Evolutionary conservation across 2,113 vertebrate genomes (phyloP), one percentile per base, ranked within the genome.

Genomic region (Genyomyrus donnyi): DNA sequence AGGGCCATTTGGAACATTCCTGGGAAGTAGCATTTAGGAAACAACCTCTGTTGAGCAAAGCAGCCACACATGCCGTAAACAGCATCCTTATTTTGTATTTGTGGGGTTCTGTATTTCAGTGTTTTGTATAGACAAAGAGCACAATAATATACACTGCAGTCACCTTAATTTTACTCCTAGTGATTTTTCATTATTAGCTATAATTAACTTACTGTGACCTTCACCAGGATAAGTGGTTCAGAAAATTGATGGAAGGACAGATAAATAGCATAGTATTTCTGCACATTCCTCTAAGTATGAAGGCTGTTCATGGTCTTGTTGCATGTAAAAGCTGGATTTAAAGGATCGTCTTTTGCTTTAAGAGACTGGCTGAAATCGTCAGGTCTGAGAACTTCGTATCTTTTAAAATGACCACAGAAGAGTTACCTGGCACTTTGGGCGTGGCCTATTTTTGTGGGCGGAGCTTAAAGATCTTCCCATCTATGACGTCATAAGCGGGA

Each of bases 1-100:
- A 85, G 19, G 88, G 56, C 90, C 88, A 89, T 91, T 91, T 85
- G 87, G 35, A 91, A 70, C 45, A 62, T 85, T 84, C 88, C 70
- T 80, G 49, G 42, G 58, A 46, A 85, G 42, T 77, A 50, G 31
- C 8, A 62, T 89, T 85, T 62, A 85, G 77, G 70, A 56, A 39
- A 87, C 2, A 56, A 19, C 46, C 27, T 27, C 31, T 53, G 48
- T 5, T 46, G 39, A 46, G 15, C 31, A 87, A 56, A 49, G n/a
- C 31, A 87, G 35, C 42, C 42, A 21, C 13, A 35, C 13, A 11
- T 42, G 42, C 15, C 3, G 8, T 39, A 84, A 45, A 84, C 39
- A 84, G 17, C 83, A 85, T 4, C 2, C 19, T 48, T 24, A 1
- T 85, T 85, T 48, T 46, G 45, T n/a, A 85, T 48, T 11, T 39